Evolutionary conservation across 2,113 vertebrate genomes (phyloP).

Genomic region (Hoplias malabaricus): DNA sequence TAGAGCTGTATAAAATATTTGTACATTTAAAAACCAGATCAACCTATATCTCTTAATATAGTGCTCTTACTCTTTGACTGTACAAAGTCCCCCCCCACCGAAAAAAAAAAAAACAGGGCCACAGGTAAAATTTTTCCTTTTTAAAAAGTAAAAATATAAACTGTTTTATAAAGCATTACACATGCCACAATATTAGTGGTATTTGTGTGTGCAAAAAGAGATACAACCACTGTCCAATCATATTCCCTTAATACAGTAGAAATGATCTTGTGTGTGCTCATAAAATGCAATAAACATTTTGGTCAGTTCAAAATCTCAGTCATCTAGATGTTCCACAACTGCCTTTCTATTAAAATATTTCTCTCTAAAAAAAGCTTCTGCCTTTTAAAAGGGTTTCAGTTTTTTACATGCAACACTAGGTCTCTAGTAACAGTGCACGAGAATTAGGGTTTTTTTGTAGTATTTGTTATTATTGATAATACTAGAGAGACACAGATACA

Average conservation of each 20-base stretch:
- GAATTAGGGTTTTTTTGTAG: neutral
- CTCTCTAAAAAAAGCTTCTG: neutral
- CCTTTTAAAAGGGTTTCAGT: neutral
- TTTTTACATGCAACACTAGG: neutral
- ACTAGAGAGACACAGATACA: neutral
- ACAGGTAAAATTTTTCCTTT: slow-evolving; percentile 51
- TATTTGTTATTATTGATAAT: neutral
- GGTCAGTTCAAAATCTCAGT: neutral
- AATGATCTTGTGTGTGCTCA: slow-evolving; percentile 21
- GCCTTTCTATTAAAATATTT: neutral
- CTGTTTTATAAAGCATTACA: slow-evolving; percentile 61
- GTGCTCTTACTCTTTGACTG: slow-evolving; percentile 72
- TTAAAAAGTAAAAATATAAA: slow-evolving; percentile 62
- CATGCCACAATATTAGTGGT: slow-evolving; percentile 51
- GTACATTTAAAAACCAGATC: slow-evolving; percentile 81
- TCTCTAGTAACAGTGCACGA: neutral
- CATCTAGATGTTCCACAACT: neutral
- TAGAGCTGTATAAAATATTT: slow-evolving; percentile 84
- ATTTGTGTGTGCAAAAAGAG: slow-evolving; percentile 54
- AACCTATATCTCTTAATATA: slow-evolving; percentile 74
- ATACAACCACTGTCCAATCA: slow-evolving; percentile 48
- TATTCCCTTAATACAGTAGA: slow-evolving; percentile 13
- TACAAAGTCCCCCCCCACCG: slow-evolving; percentile 76
- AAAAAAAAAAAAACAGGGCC: slow-evolving; percentile 59
- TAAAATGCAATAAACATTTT: slow-evolving; percentile 29